These are phyloP conservation scores for Dendropsophus ebraccatus DNA, from an alignment of 2,113 vertebrate genomes.

Conservation along the genomic window DNA sequence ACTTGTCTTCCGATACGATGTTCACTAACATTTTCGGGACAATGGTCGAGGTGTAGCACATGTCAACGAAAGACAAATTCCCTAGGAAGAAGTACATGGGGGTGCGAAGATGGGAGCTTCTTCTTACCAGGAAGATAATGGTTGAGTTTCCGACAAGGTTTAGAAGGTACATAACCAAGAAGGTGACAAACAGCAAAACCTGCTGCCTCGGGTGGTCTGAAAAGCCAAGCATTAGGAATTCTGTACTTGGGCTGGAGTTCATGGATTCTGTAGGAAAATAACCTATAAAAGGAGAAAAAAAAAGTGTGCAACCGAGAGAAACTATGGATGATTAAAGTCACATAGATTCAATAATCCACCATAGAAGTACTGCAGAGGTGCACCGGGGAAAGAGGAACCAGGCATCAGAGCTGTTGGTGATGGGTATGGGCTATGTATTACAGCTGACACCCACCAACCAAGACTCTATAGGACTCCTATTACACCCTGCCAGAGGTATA, in stretches of 20 bases:
- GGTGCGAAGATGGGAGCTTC: neutral
- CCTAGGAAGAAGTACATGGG: slow-evolving; percentile 50
- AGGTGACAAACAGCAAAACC: slow-evolving; percentile 7
- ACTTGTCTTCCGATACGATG: neutral
- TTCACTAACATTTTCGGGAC: slow-evolving; percentile 48
- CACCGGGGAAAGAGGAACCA: no score
- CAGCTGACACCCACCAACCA: no score
- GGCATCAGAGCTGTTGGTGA: no score
- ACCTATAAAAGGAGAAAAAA: neutral
- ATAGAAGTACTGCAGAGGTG: no score
- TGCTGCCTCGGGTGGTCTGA: slow-evolving; percentile 1
- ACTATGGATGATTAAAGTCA: neutral
- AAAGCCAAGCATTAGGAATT: slow-evolving; percentile 33
- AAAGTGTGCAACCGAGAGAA: neutral
- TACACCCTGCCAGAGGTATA: no score
- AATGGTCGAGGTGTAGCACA: slow-evolving; percentile 32
- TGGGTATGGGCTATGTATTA: no score
- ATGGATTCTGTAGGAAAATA: neutral
- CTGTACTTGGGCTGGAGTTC: neutral
- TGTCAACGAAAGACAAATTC: slow-evolving; percentile 47
- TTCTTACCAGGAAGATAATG: slow-evolving; percentile 2
- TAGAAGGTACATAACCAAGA: slow-evolving; percentile 32
- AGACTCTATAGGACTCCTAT: no score
- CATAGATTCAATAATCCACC: neutral
- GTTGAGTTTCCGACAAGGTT: slow-evolving; percentile 9